phyloP scores from a whole-genome alignment of 1,140 invertebrate genomes.

The Camponotus vicinus region DNA sequence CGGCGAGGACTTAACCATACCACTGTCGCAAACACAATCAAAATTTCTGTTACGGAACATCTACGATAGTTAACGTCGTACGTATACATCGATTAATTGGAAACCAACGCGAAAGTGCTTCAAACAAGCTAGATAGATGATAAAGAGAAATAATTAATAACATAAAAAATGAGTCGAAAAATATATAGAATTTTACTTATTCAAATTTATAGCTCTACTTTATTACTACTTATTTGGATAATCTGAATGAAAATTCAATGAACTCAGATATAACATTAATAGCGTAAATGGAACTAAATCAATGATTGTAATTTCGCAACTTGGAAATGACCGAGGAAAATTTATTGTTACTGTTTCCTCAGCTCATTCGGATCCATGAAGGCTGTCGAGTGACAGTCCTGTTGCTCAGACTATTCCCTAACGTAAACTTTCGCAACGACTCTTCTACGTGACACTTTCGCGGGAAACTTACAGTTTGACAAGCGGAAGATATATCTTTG shows the following conservation, averaged over 20 bases:
- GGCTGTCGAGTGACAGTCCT: slow-evolving; percentile 48
- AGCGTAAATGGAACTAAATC: slow-evolving; percentile 36
- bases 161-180: not conserved
- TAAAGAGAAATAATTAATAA: slow-evolving; percentile 1
- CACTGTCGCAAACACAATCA: slow-evolving; percentile 62
- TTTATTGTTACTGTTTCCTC: slow-evolving; percentile 49
- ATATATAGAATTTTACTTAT: not conserved
- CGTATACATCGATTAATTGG: slow-evolving; percentile 52
- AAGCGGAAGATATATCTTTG: slow-evolving; percentile 57
- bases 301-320: slow-evolving; percentile 53
- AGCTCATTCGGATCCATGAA: slow-evolving; percentile 37
- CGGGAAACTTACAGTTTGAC: slow-evolving; percentile 49
- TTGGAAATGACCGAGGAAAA: slow-evolving; percentile 20
- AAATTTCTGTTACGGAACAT: slow-evolving; percentile 59
- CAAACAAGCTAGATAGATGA: not conserved
- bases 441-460: slow-evolving; percentile 28
- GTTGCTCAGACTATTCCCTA: slow-evolving; percentile 22
- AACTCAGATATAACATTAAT: slow-evolving; percentile 20
- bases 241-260: slow-evolving; percentile 50
- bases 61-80: slow-evolving; percentile 37
- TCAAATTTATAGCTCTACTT: too few species aligned
- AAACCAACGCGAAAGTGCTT: slow-evolving; percentile 19
- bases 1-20: slow-evolving; percentile 54
- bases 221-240: not conserved
- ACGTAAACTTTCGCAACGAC: slow-evolving; percentile 40